Base-by-base conservation (phyloP, 2,888 invertebrate species). In the Halictus quadricinctus region DNA sequence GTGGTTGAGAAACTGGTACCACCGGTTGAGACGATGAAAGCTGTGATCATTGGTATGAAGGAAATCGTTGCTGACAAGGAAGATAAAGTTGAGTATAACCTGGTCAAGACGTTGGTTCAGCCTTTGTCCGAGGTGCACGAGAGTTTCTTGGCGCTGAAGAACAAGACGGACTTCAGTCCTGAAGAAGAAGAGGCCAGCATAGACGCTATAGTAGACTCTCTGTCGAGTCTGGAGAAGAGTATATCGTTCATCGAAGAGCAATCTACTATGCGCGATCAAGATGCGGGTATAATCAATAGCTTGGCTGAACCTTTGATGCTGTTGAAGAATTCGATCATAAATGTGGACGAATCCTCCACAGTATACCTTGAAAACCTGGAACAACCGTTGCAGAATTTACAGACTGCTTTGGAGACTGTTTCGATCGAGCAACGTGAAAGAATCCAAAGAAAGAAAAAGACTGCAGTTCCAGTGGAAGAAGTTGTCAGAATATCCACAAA, bases 171-270 rank as follows among this genome's bases (percentile, higher is more conserved):
- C 0, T 54, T 86, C 29, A 88, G 5, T 15, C 36, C 69, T 10
- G 77, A 77, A 0, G 86, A 88, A 12, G 88, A 90, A 29, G 88
- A 89, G 80, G 86, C 86, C 41, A 84, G 80, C 46, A 80, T 92
- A 8, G 88, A 91, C 6, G 87, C 88, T 3, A 87, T 93, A 18
- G 91, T 92, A 0, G 90, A 92, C 13, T 91, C 92, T 2, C 79
- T 92, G 12, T 89, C 88, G 0, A 91, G 91, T 64, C 83, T 93
- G 3, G 91, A 92, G 18, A 90, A 88, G 73, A 86, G 87, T n/a
- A 91, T 93, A 83, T 91, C 90, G n/a, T 60, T 84, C 36, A 58
- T 92, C 8, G 88, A 92, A 29, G 88, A 89, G 79, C 89, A 89
- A 76, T 79, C 89, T 29, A 79, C 80, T 25, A 36, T 18, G 18